phyloP scores from a whole-genome alignment of 1,140 invertebrate genomes.

The Glomeris maerens region DNA sequence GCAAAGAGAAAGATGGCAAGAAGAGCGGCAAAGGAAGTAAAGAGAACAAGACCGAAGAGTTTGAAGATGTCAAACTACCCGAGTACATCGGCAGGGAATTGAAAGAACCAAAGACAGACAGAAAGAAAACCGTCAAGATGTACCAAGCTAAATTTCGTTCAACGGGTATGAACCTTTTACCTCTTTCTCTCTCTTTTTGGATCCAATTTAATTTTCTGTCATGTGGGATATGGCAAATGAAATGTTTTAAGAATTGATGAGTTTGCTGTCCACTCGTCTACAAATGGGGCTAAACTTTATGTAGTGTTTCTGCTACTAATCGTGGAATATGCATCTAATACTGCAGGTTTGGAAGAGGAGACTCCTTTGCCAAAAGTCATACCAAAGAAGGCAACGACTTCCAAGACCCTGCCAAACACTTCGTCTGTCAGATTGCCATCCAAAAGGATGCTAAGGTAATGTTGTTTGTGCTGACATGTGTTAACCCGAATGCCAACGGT shows the following conservation, averaged over 20 bases:
- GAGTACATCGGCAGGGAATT: neutral
- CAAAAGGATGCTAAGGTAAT: slow-evolving; percentile 11
- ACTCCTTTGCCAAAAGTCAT: slow-evolving; percentile 48
- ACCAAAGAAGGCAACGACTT: slow-evolving; percentile 23
- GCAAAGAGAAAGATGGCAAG: slow-evolving; percentile 32
- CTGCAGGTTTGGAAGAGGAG: slow-evolving; percentile 56
- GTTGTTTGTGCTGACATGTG: neutral
- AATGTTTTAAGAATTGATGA: too few relatives aligned
- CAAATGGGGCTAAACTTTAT: too few relatives aligned
- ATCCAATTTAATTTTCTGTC: too few relatives aligned
- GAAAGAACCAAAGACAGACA: slow-evolving; percentile 23
- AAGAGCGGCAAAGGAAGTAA: slow-evolving; percentile 13
- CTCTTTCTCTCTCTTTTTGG: too few relatives aligned
- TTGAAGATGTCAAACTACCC: slow-evolving; percentile 15
- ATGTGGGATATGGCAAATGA: too few relatives aligned
- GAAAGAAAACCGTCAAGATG: slow-evolving; percentile 72
- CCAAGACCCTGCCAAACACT: slow-evolving; percentile 13
- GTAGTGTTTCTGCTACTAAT: too few relatives aligned
- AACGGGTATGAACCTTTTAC: too few relatives aligned
- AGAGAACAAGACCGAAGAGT: slow-evolving; percentile 9
- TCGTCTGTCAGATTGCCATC: slow-evolving; percentile 20
- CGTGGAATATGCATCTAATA: too few relatives aligned
- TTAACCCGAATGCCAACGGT: neutral
- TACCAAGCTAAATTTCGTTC: slow-evolving; percentile 75
- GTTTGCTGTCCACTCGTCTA: too few relatives aligned